These are phyloP conservation scores for Agriopis marginaria DNA, from an alignment of 2,888 invertebrate species.

Conservation along the genomic window DNA sequence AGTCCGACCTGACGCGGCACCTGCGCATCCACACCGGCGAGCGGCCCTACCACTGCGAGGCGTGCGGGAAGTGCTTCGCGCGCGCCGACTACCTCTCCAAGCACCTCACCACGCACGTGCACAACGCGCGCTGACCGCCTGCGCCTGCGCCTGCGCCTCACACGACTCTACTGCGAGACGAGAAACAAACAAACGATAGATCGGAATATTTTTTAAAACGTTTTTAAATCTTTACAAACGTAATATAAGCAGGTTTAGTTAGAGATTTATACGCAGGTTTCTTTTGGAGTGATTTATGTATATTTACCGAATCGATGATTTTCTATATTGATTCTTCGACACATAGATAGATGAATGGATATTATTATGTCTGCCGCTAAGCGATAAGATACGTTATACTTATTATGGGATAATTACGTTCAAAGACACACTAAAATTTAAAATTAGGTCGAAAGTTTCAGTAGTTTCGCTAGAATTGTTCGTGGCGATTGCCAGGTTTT, in stretches of 20 bases:
- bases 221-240: conserved; percentile 80
- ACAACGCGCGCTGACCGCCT: conserved; percentile 87
- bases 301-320: conserved; percentile 70
- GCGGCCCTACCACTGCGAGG: conserved; percentile 96
- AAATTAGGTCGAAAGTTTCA: conserved; percentile 21
- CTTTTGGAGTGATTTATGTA: conserved; percentile 77
- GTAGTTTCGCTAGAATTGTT: conserved; percentile 35
- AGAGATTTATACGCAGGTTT: conserved; percentile 77
- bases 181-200: conserved; percentile 64
- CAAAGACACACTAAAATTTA: conserved; percentile 51
- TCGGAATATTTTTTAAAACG: conserved; percentile 83
- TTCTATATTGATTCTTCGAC: conserved; percentile 71
- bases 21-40: conserved; percentile 96
- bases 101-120: conserved; percentile 96
- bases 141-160: conserved; percentile 45
- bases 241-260: conserved; percentile 80
- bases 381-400: conserved; percentile 51
- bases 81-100: conserved; percentile 96
- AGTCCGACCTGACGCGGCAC: conserved; percentile 94
- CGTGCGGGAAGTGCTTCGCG: conserved; percentile 96
- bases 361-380: conserved; percentile 56
- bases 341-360: conserved; percentile 46
- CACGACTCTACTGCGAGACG: conserved; percentile 42
- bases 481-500: conserved; percentile 27
- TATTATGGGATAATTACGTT: conserved; percentile 45